Percentiles rank a stretch among this genome's conserved stretches.
phyloP scores from a whole-genome alignment of 2,888 invertebrate genomes.

The Periphyllus acericola region DNA sequence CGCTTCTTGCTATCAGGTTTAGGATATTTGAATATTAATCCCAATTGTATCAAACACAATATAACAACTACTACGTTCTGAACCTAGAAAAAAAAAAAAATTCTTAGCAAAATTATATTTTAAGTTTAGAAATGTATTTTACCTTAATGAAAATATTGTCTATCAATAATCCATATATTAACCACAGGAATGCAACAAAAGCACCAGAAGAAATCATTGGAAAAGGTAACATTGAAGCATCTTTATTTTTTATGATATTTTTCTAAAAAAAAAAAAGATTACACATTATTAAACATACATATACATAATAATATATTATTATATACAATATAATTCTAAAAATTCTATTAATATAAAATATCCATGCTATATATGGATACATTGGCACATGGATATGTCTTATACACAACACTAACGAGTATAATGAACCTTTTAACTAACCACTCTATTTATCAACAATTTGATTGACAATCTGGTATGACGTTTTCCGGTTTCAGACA shows the following conservation, averaged over 20 bases:
- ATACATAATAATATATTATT: background rate
- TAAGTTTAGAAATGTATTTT: background rate
- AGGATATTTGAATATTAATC: constrained; percentile 78
- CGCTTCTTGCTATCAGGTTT: constrained; percentile 49
- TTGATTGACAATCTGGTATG: no score
- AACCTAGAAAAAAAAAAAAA: constrained; percentile 70
- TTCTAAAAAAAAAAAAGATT: constrained; percentile 50
- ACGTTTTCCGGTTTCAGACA: no score
- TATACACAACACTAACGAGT: no score
- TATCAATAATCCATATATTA: constrained; percentile 83
- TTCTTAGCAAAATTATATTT: constrained; percentile 66
- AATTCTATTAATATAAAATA: no score
- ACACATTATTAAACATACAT: background rate
- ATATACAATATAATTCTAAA: background rate
- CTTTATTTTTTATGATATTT: constrained; percentile 51
- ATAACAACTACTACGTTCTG: constrained; percentile 77
- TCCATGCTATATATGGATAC: no score
- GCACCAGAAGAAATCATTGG: constrained; percentile 87
- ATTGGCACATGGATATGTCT: no score
- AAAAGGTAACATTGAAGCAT: constrained; percentile 76
- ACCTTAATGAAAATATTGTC: constrained; percentile 80
- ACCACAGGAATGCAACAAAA: constrained; percentile 82
- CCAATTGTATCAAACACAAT: constrained; percentile 74
- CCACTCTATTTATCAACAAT: no score
- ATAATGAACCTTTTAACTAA: no score